phyloP scores from a whole-genome alignment of 1,140 invertebrate genomes.

The Holotrichia oblita region DNA sequence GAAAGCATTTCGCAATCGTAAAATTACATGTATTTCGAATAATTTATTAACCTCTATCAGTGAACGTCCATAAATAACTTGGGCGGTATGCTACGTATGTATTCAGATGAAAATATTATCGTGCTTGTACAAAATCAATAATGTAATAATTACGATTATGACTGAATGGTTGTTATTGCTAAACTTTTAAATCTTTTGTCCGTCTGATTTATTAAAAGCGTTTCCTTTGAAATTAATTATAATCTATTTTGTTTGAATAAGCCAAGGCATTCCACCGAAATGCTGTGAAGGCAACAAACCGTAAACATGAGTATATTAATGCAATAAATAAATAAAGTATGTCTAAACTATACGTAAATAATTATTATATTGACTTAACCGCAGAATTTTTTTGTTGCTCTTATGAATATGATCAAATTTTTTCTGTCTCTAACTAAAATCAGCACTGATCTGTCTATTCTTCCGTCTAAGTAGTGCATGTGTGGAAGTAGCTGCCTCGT shows the following conservation, averaged over 20 bases:
- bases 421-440: no score
- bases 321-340: no score
- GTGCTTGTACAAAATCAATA: background rate
- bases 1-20: conserved; percentile 7
- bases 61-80: background rate
- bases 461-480: no score
- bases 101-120: background rate
- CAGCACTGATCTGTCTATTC: no score
- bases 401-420: no score
- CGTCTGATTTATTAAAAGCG: background rate
- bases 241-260: background rate
- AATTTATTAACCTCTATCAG: conserved; percentile 10
- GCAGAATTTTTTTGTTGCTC: no score
- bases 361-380: no score
- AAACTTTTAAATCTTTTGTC: conserved; percentile 4
- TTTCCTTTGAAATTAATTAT: background rate
- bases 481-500: no score
- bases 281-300: no score
- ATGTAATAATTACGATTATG: background rate
- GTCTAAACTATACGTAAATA: no score
- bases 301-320: no score
- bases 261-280: background rate
- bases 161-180: background rate
- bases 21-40: conserved; percentile 17
- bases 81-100: background rate